Conservation (phyloP, 2,888 invertebrate species). For the Vanessa cardui region DNA sequence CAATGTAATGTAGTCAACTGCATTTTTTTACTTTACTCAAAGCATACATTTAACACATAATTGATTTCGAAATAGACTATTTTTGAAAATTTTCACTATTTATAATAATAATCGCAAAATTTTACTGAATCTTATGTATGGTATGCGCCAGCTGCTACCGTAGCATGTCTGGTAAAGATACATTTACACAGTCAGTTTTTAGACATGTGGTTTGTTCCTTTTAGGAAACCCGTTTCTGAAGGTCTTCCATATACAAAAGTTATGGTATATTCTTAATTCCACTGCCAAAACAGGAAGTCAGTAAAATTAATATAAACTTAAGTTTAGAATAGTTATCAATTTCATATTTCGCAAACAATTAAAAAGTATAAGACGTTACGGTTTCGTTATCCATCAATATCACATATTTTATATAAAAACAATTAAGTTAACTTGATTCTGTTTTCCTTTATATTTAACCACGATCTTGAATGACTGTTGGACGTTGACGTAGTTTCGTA, state of each 20-base stretch:
- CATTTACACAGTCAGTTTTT: constrained; percentile 13
- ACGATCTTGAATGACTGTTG: constrained; percentile 13
- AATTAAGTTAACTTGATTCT: constrained; percentile 17
- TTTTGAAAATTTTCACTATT: background rate
- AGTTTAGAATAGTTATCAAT: too few species aligned
- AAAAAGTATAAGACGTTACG: too few species aligned
- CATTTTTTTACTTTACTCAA: background rate
- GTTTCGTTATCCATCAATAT: background rate
- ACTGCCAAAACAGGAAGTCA: too few species aligned
- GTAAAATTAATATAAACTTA: too few species aligned
- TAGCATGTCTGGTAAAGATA: constrained; percentile 37
- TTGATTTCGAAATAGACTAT: background rate
- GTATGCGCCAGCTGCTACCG: constrained; percentile 45
- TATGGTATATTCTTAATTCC: background rate
- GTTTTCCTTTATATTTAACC: constrained; percentile 22
- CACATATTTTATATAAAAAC: constrained; percentile 14
- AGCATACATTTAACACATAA: background rate
- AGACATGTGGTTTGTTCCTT: constrained; percentile 14
- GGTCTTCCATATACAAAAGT: background rate
- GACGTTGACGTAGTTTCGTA: constrained; percentile 13
- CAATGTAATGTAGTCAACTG: background rate
- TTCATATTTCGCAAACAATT: background rate
- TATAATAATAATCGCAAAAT: constrained; percentile 1
- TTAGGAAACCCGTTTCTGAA: constrained; percentile 10
- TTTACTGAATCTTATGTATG: constrained; percentile 13